Percentiles rank a stretch among this genome's conserved stretches.
Evolutionary conservation across 2,888 invertebrate genomes (phyloP).

Genomic region (Microplitis deprimator): DNA sequence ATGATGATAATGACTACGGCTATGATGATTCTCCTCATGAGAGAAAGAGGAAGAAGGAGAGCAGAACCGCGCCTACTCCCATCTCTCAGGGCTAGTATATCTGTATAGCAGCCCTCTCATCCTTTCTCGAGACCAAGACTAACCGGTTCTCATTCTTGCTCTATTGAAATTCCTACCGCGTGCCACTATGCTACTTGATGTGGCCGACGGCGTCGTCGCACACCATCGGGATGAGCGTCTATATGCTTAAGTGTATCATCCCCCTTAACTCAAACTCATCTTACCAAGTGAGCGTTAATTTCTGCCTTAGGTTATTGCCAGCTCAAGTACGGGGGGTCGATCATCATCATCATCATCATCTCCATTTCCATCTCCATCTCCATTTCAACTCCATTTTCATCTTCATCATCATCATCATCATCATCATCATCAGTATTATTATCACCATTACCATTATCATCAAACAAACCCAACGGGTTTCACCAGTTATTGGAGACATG

Average conservation of each 20-base stretch:
- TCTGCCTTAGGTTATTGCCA: conserved; percentile 15
- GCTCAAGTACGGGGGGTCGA: conserved; percentile 5
- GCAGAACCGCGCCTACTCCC: background rate
- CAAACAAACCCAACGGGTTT: conserved; percentile 24
- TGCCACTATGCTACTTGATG: conserved; percentile 56
- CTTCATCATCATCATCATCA: background rate
- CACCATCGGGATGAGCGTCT: conserved; percentile 44
- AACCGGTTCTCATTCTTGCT: conserved; percentile 63
- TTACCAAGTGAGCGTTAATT: conserved; percentile 26
- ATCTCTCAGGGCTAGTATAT: background rate
- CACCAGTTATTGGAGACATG: conserved; percentile 7
- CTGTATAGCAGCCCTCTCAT: conserved; percentile 38
- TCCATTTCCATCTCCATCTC: background rate
- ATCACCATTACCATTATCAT: conserved; percentile 6
- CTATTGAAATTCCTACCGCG: conserved; percentile 64
- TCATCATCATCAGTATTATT: conserved; percentile 11
- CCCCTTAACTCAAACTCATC: conserved; percentile 7
- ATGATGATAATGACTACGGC: background rate
- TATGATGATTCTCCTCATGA: background rate
- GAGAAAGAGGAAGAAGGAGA: background rate
- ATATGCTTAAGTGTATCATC: conserved; percentile 51
- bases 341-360: conserved; percentile 1
- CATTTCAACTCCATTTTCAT: background rate
- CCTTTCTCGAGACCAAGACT: conserved; percentile 48
- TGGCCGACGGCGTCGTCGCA: conserved; percentile 39